phyloP scores from a whole-genome alignment of 1,140 invertebrate species.

The Protaetia brevitarsis region DNA sequence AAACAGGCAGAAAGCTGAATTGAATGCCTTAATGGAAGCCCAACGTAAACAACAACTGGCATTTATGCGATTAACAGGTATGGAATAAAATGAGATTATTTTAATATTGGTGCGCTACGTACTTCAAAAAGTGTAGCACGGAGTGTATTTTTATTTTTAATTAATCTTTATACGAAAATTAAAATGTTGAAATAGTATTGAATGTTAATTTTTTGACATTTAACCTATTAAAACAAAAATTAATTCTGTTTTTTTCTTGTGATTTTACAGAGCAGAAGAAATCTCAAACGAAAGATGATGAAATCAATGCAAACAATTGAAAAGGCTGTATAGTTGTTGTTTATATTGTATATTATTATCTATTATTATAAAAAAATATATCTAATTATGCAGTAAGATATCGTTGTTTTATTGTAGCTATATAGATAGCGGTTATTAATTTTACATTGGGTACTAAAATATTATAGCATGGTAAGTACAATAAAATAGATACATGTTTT shows the following conservation, averaged over 20 bases:
- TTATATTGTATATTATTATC: conserved; percentile 29
- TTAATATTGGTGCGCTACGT: too few species aligned
- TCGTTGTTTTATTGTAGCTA: not conserved
- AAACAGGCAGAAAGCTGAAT: conserved; percentile 47
- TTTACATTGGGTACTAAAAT: too few species aligned
- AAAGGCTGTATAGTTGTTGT: conserved; percentile 30
- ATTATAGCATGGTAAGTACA: too few species aligned
- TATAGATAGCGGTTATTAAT: too few species aligned
- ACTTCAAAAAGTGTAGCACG: conserved; percentile 5
- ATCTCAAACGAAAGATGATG: conserved; percentile 12
- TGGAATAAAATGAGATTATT: too few species aligned
- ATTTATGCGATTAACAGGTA: conserved; percentile 40
- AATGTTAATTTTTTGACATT: too few species aligned
- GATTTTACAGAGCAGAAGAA: conserved; percentile 14
- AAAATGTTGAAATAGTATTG: too few species aligned
- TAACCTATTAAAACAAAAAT: not conserved
- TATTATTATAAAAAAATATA: conserved; percentile 11
- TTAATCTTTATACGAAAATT: not conserved
- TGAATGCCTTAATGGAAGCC: conserved; percentile 48
- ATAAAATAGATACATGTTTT: too few species aligned
- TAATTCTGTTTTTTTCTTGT: not conserved
- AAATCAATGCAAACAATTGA: conserved; percentile 24
- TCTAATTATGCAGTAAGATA: conserved; percentile 10
- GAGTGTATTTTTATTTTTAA: not conserved
- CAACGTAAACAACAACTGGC: conserved; percentile 48